Base-by-base conservation (phyloP, 2,113 vertebrate species). In the Formicarius rufipectus region DNA sequence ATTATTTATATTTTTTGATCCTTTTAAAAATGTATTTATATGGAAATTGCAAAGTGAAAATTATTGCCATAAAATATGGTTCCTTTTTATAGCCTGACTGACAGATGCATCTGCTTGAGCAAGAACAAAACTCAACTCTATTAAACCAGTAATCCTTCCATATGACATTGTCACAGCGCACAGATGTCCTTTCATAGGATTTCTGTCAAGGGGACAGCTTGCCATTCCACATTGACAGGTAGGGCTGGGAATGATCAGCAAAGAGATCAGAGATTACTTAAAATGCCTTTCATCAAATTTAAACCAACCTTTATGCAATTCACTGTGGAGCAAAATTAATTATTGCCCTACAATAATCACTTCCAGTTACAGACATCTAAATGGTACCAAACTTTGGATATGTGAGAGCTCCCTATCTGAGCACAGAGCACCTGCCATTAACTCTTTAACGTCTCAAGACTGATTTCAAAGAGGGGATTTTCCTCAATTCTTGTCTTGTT, bases 21-120 rank as follows among this genome's bases (percentile, higher is more conserved):
- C 21, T 93, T 95, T 62, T 76, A 35, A 92, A 94, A 92, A 39
- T 2, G 2, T 58, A 95, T 94, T 95, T 95, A 50, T 76, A 89
- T 81, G 40, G 76, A 95, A 83, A 98, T 97, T 95, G 97, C 82
- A 86, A 95, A 96, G 84, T 78, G 62, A 94, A 95, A 77, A 92
- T 84, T 95, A 89, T 63, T 96, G 83, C 40, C 62, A 58, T 75
- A 84, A 77, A 95, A 91, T 33, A 82, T 49, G 42, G 39, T 64
- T 94, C 40, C 16, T 40, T 73, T 89, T 58, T 83, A 74, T 20
- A 55, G 25, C 67, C 75, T 93, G 93, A 95, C 42, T 95, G 91
- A 95, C 93, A 97, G 83, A 91, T 86, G 87, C 50, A 79, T 81
- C 89, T 95, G 89, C 52, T 96, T 87, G 58, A 95, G 66, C 37